Evolutionary conservation across 2,888 invertebrate genomes (phyloP).

Genomic region (Galerucella pusilla): DNA sequence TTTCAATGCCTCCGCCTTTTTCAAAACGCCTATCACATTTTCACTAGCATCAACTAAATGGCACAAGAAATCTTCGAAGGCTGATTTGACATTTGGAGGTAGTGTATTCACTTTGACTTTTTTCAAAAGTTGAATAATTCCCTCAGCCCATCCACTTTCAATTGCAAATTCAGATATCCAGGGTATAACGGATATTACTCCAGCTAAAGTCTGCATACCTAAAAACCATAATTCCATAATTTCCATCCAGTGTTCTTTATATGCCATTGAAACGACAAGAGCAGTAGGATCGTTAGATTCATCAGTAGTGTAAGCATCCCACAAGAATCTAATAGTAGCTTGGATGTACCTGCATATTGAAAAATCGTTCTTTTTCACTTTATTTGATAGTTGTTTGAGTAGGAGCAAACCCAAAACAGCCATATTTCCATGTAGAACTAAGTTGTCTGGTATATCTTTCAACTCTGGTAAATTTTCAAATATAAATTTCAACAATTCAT

Average conservation of each 20-base stretch:
- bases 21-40: conserved; percentile 78
- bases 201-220: conserved; percentile 88
- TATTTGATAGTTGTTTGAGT: conserved; percentile 84
- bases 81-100: conserved; percentile 86
- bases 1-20: conserved; percentile 83
- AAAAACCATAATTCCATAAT: conserved; percentile 92
- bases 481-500: conserved; percentile 84
- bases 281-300: conserved; percentile 86
- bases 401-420: conserved; percentile 85
- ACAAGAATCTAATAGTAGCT: conserved; percentile 88
- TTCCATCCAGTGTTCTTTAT: conserved; percentile 91
- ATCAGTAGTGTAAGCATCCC: conserved; percentile 93
- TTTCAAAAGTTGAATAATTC: conserved; percentile 83
- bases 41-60: conserved; percentile 84
- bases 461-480: conserved; percentile 87
- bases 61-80: conserved; percentile 90
- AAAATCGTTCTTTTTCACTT: conserved; percentile 88
- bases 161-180: conserved; percentile 93
- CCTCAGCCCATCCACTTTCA: conserved; percentile 94
- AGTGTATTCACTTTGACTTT: conserved; percentile 86
- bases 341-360: conserved; percentile 90
- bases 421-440: conserved; percentile 87
- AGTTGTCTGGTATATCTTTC: conserved; percentile 84
- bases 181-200: conserved; percentile 81
- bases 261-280: conserved; percentile 84